Percentiles rank a stretch among this genome's conserved stretches.
These are phyloP conservation scores for Paguma larvata DNA, from an alignment of 2,797 vertebrate species.

Conservation along the genomic window DNA sequence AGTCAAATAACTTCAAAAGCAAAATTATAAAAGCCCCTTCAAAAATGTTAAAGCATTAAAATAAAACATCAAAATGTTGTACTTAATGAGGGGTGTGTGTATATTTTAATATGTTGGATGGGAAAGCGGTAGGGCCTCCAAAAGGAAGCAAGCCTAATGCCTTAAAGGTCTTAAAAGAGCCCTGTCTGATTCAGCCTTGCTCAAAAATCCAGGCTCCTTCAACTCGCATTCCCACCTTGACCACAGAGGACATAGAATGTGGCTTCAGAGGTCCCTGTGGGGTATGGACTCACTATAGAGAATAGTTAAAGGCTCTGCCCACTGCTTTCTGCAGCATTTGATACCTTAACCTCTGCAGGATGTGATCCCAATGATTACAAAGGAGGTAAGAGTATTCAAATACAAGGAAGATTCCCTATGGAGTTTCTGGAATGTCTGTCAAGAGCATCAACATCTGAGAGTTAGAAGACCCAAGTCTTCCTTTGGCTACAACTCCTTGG, in stretches of 20 bases:
- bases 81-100: neutral
- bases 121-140: neutral
- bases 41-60: neutral
- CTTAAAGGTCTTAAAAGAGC: neutral
- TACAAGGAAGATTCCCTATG: fast-evolving
- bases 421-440: neutral
- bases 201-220: neutral
- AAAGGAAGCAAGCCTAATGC: neutral
- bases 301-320: neutral
- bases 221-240: too few relatives aligned
- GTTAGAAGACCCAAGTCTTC: neutral
- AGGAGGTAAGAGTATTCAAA: neutral
- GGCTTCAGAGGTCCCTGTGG: neutral
- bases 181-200: neutral
- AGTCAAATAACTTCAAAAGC: constrained; percentile 30
- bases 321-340: neutral
- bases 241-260: neutral
- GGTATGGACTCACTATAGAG: fast-evolving
- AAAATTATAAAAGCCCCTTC: neutral
- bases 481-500: neutral
- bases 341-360: too few relatives aligned
- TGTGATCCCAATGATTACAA: too few relatives aligned
- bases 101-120: neutral
- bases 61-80: neutral
- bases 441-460: neutral